Conservation (phyloP, 2,888 invertebrate species). For the Disparrhopalites patrizii region DNA sequence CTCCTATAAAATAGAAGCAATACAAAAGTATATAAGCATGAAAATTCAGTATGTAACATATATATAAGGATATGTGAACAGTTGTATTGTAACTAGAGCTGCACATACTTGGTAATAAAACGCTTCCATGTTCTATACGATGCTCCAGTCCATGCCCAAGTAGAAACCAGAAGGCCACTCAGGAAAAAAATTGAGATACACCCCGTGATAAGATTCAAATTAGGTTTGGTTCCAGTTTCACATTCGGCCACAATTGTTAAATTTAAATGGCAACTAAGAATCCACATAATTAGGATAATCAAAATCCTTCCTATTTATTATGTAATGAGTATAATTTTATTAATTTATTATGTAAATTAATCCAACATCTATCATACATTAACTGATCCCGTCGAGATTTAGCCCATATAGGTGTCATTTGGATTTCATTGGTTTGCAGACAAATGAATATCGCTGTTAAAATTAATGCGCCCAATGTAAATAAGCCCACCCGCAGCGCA, state of each 20-base stretch:
- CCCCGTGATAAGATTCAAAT: conserved; percentile 27
- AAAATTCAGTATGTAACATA: background rate
- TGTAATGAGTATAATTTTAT: background rate
- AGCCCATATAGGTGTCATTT: conserved; percentile 35
- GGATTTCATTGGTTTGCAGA: conserved; percentile 34
- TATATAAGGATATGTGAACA: background rate
- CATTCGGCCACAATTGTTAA: conserved; percentile 41
- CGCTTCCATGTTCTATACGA: conserved; percentile 81
- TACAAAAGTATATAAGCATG: too few relatives aligned
- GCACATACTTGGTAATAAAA: conserved; percentile 59
- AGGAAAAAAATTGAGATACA: conserved; percentile 38
- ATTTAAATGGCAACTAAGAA: conserved; percentile 43
- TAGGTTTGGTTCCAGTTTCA: conserved; percentile 35
- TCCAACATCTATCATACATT: conserved; percentile 37
- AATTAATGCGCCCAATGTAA: conserved; percentile 24
- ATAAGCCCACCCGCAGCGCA: conserved; percentile 33
- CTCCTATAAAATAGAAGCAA: conserved; percentile 1
- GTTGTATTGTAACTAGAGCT: background rate
- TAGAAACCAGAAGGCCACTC: conserved; percentile 81
- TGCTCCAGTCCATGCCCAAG: conserved; percentile 89
- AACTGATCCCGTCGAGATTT: conserved; percentile 36
- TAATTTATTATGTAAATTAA: background rate
- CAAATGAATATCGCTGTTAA: conserved; percentile 25
- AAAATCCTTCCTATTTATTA: too few relatives aligned
- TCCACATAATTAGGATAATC: too few relatives aligned